Base-by-base conservation (phyloP, 2,797 vertebrate genomes). In the Melanogrammus aeglefinus region DNA sequence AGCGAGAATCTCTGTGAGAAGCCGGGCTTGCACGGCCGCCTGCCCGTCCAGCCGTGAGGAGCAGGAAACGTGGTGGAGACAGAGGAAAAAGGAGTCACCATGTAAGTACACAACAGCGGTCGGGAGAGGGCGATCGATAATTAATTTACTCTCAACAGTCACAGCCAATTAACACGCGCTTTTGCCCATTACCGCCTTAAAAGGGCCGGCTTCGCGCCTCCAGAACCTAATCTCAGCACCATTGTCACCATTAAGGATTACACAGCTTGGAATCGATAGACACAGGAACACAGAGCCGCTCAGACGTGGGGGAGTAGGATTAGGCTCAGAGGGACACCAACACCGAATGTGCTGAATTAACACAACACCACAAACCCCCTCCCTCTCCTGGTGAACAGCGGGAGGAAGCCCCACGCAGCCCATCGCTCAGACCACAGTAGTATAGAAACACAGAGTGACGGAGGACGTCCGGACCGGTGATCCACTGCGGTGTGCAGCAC, bases 141-240 rank as follows among this genome's bases (percentile, higher is more conserved):
- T 94, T 95, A 89, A 95, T 95, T 95, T 95, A 93, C 94, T 93
- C 93, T 92, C 90, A 92, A 89, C 93, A 93, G 93, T 94, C 93
- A 92, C 90, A 90, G 91, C 91, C 93, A 94, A 95, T 95, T 95
- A 95, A 91, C 92, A 88, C 87, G 83, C 87, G 87, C 90, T 92
- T 92, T 88, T 88, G 87, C 83, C 91, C 87, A 93, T 94, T 94
- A 94, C 85, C 83, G 78, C 77, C 85, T 91, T 91, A 91, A 94
- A 92, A 91, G 86, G 86, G 81, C 89, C 79, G 39, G 81, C 75
- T 74, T 83, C 74, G 86, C 74, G 80, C 83, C 88, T 88, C 86
- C 39, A 83, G 89, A 80, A 79, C 84, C 83, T 94, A 93, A 94
- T 94, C 91, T 93, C 86, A 38, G 87, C 89, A 91, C 91, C 90